Percentiles rank a stretch among this genome's conserved stretches.
Conservation (phyloP, 2,888 invertebrate genomes). For the Stegana nigrithorax region DNA sequence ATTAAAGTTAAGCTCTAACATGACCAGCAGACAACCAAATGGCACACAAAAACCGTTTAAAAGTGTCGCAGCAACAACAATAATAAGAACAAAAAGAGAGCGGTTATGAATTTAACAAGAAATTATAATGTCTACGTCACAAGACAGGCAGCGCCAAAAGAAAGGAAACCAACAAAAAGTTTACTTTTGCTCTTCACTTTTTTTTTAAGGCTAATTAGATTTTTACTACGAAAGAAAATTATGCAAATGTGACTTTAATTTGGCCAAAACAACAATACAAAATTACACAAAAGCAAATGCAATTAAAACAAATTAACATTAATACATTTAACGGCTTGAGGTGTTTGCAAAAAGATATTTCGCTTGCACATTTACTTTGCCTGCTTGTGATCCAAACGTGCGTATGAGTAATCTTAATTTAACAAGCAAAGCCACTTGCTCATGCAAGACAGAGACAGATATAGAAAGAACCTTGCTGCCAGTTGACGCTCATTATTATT, state of each 20-base stretch:
- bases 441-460: neutral
- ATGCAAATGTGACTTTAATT: constrained; percentile 60
- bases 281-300: constrained; percentile 37
- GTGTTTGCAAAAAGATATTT: neutral
- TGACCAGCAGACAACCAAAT: neutral
- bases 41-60: neutral
- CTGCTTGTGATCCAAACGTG: constrained; percentile 44
- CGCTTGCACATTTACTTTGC: neutral
- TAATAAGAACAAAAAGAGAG: constrained; percentile 45
- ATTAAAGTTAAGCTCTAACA: constrained; percentile 66
- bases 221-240: constrained; percentile 65
- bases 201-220: constrained; percentile 52
- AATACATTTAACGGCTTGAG: constrained; percentile 42
- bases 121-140: constrained; percentile 44
- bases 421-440: constrained; percentile 39
- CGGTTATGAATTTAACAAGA: constrained; percentile 66
- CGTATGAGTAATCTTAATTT: constrained; percentile 63
- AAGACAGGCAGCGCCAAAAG: neutral
- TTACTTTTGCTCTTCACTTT: constrained; percentile 2
- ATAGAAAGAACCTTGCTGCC: constrained; percentile 12
- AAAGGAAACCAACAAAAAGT: too few relatives aligned
- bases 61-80: neutral
- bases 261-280: too few relatives aligned
- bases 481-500: neutral
- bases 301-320: constrained; percentile 39